Conservation (phyloP, 2,797 vertebrate species). For the Cottoperca gobio region DNA sequence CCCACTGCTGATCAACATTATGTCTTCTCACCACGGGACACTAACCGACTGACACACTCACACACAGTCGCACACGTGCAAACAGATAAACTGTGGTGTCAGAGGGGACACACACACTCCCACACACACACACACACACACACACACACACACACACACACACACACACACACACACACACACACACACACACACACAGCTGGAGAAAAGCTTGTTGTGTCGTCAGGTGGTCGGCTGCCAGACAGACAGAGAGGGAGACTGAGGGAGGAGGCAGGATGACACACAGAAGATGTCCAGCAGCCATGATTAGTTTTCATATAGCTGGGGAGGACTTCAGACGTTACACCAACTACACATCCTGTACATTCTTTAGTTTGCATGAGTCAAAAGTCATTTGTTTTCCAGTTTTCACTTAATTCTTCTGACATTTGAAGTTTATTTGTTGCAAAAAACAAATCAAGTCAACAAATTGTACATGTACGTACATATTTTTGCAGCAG, state of each 20-base stretch:
- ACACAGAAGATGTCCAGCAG: slow-evolving; percentile 4
- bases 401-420: too few relatives aligned
- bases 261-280: slow-evolving; percentile 38
- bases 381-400: background rate
- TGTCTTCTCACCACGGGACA: slow-evolving; percentile 57
- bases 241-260: slow-evolving; percentile 50
- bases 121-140: slow-evolving; percentile 41
- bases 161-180: slow-evolving; percentile 23
- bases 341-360: background rate
- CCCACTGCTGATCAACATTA: slow-evolving; percentile 68
- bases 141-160: slow-evolving; percentile 34
- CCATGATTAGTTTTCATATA: background rate
- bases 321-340: background rate
- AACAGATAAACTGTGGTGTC: slow-evolving; percentile 62
- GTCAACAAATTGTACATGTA: too few relatives aligned
- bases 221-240: slow-evolving; percentile 66
- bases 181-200: slow-evolving; percentile 69
- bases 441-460: too few relatives aligned
- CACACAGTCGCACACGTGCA: slow-evolving; percentile 31
- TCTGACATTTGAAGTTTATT: too few relatives aligned
- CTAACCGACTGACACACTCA: slow-evolving; percentile 41
- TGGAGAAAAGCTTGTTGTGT: slow-evolving; percentile 78
- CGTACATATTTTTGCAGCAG: too few relatives aligned
- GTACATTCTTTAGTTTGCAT: background rate
- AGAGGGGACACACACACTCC: slow-evolving; percentile 53